These are phyloP conservation scores for Ailurus styani DNA, from an alignment of 2,113 vertebrate genomes.

Conservation along the genomic window DNA sequence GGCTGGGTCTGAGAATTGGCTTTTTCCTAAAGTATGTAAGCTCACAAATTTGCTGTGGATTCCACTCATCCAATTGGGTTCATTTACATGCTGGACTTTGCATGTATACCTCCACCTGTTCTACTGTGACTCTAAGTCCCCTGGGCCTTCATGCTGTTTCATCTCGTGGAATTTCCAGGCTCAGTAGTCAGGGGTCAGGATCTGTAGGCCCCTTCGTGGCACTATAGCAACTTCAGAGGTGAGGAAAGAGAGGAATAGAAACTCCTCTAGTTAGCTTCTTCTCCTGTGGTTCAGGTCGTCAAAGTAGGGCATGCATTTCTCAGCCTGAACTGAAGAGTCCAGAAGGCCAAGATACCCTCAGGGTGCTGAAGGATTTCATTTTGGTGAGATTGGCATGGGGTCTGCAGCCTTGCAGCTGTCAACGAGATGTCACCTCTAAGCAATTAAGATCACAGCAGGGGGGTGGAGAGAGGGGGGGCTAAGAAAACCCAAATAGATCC, in stretches of 20 bases:
- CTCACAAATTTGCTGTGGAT: background rate
- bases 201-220: background rate
- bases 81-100: background rate
- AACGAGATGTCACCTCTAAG: background rate
- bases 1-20: background rate
- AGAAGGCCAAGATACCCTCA: conserved; percentile 24
- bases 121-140: background rate
- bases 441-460: conserved; percentile 51
- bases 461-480: background rate
- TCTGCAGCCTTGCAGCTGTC: conserved; percentile 14
- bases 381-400: background rate
- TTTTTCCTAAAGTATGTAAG: background rate
- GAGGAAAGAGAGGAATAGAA: background rate
- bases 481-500: conserved; percentile 1
- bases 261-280: background rate
- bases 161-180: background rate
- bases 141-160: background rate
- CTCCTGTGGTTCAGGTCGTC: background rate
- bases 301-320: conserved; percentile 29
- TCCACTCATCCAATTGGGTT: background rate
- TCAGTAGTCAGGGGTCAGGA: background rate
- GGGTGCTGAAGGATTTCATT: conserved; percentile 22
- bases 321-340: background rate
- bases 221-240: background rate
- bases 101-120: background rate